Conservation (phyloP, 2,888 invertebrate genomes). For the Heliconius erato region DNA sequence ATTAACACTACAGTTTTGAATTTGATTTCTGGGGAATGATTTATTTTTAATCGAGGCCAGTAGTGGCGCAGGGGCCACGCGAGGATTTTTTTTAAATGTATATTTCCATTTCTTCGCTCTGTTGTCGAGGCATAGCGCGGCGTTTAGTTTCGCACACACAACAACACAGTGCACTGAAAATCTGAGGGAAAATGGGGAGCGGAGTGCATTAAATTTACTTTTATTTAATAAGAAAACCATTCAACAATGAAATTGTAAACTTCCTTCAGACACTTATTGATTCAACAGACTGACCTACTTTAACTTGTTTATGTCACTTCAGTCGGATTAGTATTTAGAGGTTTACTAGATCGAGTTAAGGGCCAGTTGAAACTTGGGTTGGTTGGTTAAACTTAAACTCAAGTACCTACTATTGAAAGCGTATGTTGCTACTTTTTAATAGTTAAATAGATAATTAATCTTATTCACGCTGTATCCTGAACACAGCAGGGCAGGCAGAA, state of each 20-base stretch:
- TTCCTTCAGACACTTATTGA: slow-evolving; percentile 33
- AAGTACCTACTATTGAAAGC: background rate
- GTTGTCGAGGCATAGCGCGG: too few species aligned
- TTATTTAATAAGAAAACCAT: background rate
- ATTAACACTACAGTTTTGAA: too few species aligned
- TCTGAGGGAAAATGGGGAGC: background rate
- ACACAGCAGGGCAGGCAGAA: too few species aligned
- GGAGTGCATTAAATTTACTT: background rate
- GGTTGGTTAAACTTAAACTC: slow-evolving; percentile 19
- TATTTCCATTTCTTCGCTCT: too few species aligned
- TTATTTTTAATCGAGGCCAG: too few species aligned
- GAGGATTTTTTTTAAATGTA: too few species aligned
- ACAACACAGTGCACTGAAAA: background rate
- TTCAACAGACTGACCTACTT: slow-evolving; percentile 42
- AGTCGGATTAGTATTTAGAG: slow-evolving; percentile 28
- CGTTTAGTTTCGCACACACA: background rate
- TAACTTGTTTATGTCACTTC: slow-evolving; percentile 29
- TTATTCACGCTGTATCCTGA: too few species aligned
- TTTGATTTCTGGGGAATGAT: too few species aligned
- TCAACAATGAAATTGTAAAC: slow-evolving; percentile 11
- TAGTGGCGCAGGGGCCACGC: too few species aligned
- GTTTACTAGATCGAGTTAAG: slow-evolving; percentile 20
- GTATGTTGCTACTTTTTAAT: background rate
- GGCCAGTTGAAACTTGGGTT: slow-evolving; percentile 14
- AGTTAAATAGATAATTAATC: too few species aligned